phyloP scores from a whole-genome alignment of 2,113 vertebrate species.

The Gymnocephalus cernua region DNA sequence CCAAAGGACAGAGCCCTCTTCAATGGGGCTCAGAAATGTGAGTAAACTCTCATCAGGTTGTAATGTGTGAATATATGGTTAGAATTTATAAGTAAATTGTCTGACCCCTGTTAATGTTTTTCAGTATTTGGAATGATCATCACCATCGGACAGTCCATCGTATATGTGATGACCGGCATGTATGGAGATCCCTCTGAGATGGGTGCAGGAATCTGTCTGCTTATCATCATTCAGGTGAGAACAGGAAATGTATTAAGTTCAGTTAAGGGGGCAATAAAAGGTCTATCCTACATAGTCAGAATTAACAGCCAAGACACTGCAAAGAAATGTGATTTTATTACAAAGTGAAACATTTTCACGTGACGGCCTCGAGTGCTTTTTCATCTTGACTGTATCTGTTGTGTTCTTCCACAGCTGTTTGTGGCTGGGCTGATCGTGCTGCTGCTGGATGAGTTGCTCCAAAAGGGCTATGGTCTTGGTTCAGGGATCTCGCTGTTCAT shows the following conservation, averaged over 20 bases:
- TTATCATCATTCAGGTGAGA: conserved; percentile 97
- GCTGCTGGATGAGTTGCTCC: conserved; percentile 95
- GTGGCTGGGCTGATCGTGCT: conserved; percentile 97
- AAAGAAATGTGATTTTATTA: neutral
- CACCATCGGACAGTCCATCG: conserved; percentile 97
- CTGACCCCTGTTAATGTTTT: conserved; percentile 13
- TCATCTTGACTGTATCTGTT: conserved; percentile 22
- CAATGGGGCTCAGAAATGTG: conserved; percentile 98
- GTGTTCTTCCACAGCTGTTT: conserved; percentile 88
- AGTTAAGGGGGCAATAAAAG: neutral
- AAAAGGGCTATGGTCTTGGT: conserved; percentile 97
- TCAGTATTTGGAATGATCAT: conserved; percentile 99
- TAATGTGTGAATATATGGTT: neutral
- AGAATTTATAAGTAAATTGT: neutral
- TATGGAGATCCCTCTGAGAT: conserved; percentile 99
- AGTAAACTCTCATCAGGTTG: conserved; percentile 23
- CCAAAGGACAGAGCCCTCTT: conserved; percentile 98
- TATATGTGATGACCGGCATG: conserved; percentile 99
- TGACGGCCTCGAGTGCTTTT: neutral
- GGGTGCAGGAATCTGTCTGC: conserved; percentile 97
- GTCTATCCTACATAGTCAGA: neutral
- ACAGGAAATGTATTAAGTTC: neutral
- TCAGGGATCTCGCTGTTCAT: conserved; percentile 99
- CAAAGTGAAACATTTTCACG: neutral
- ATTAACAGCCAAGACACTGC: neutral